Evolutionary conservation across 2,797 vertebrate genomes (phyloP).

Genomic region (Phylloscopus collybita): DNA sequence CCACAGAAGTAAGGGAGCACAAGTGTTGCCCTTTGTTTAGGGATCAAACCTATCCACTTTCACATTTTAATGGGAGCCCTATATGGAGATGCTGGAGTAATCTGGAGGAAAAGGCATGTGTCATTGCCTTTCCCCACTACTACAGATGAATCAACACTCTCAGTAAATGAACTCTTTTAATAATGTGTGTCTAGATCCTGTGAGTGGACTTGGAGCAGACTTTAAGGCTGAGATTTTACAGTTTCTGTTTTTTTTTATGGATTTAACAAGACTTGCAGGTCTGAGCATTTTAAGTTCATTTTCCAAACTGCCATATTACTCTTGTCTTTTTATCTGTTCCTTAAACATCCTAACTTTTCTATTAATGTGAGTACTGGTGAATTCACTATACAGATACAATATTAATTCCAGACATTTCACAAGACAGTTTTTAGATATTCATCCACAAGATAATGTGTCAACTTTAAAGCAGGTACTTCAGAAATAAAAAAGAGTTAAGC

Average conservation of each 20-base stretch:
- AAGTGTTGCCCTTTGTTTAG: not conserved
- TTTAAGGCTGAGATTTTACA: not conserved
- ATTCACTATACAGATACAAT: not conserved
- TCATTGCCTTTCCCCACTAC: not conserved
- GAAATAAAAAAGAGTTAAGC: constrained; percentile 7
- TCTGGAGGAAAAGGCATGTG: not conserved
- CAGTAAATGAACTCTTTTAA: not conserved
- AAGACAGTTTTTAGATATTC: not conserved
- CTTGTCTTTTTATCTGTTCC: not conserved
- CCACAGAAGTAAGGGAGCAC: not conserved
- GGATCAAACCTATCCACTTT: not conserved
- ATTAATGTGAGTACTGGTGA: not conserved
- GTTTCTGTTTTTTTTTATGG: not conserved
- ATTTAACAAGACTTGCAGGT: not conserved
- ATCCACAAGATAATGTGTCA: not conserved
- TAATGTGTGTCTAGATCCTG: not conserved
- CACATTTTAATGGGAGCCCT: not conserved
- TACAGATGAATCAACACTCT: not conserved
- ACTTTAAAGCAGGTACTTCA: not conserved
- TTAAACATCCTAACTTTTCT: not conserved
- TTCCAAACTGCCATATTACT: not conserved
- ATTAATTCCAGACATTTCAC: not conserved
- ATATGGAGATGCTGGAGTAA: not conserved
- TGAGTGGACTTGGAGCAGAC: not conserved
- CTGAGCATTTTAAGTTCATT: not conserved